Percentiles rank a stretch among this genome's conserved stretches.
Conservation (phyloP, 1,140 invertebrate genomes). For the Aethina tumida region DNA sequence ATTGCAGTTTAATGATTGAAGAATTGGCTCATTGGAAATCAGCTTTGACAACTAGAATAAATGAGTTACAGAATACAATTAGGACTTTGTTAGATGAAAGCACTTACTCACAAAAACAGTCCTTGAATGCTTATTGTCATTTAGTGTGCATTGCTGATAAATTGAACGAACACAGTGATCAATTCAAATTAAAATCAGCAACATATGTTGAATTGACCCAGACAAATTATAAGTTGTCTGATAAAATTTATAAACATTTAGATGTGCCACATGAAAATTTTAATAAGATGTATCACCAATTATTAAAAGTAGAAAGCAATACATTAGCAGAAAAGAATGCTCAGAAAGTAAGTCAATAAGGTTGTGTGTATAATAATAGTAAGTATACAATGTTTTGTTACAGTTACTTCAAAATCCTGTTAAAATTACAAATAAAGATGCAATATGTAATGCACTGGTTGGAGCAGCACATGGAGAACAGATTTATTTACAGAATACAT, state of each 20-base stretch:
- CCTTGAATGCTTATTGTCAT: slow-evolving; percentile 59
- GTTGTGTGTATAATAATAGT: slow-evolving; percentile 9
- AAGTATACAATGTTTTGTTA: slow-evolving; percentile 6
- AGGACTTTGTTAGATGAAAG: slow-evolving; percentile 66
- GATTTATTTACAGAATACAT: slow-evolving; percentile 28
- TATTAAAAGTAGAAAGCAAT: slow-evolving; percentile 23
- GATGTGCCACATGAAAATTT: slow-evolving; percentile 5
- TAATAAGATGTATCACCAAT: slow-evolving; percentile 17
- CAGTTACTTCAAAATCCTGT: slow-evolving; percentile 31
- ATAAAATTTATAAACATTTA: slow-evolving; percentile 30
- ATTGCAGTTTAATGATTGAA: slow-evolving; percentile 74
- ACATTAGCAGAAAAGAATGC: slow-evolving; percentile 35
- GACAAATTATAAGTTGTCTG: slow-evolving; percentile 30
- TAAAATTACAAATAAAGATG: slow-evolving; percentile 28
- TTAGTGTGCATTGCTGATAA: slow-evolving; percentile 30
- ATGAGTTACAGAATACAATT: slow-evolving; percentile 63
- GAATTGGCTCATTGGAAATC: slow-evolving; percentile 80
- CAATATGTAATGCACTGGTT: slow-evolving; percentile 35
- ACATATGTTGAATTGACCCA: slow-evolving; percentile 38
- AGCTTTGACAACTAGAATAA: slow-evolving; percentile 60
- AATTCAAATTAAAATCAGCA: slow-evolving; percentile 30
- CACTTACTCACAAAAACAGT: slow-evolving; percentile 55
- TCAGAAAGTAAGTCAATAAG: slow-evolving; percentile 24
- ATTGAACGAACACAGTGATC: slow-evolving; percentile 26
- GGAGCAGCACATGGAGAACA: slow-evolving; percentile 33